A percentile compares a stretch with the other conserved stretches of the same genome.
phyloP scores from a whole-genome alignment of 2,888 invertebrate species.

The Aphidius colemani region DNA sequence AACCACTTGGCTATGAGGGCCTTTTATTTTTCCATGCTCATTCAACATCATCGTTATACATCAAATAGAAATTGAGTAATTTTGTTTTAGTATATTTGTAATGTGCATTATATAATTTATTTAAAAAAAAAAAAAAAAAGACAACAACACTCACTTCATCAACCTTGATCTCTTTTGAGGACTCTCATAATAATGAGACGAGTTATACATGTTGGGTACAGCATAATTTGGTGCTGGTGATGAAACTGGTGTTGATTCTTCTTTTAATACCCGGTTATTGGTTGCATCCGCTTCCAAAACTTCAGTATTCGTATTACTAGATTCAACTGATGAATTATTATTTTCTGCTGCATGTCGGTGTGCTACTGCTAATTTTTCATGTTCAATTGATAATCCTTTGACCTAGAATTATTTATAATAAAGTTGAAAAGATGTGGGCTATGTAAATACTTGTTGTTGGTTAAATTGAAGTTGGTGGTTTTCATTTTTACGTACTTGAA shows the following conservation, averaged over 20 bases:
- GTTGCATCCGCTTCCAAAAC: constrained; percentile 46
- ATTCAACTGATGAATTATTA: constrained; percentile 50
- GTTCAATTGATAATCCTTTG: constrained; percentile 78
- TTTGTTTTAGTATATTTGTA: too few relatives aligned
- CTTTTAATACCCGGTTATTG: constrained; percentile 48
- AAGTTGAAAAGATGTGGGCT: neutral
- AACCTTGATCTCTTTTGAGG: constrained; percentile 56
- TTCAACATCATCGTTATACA: too few relatives aligned
- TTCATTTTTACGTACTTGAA: constrained; percentile 70
- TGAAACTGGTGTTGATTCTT: constrained; percentile 49
- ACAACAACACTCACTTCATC: constrained; percentile 55
- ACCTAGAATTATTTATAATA: constrained; percentile 62
- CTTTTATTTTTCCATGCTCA: too few relatives aligned
- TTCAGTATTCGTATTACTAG: constrained; percentile 55
- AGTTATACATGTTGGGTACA: constrained; percentile 50
- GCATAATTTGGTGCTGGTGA: constrained; percentile 53
- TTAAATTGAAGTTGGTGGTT: neutral
- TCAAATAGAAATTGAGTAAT: too few relatives aligned
- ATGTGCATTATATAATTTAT: too few relatives aligned
- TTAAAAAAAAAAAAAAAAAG: too few relatives aligned
- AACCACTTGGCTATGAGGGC: too few relatives aligned
- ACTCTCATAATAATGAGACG: constrained; percentile 53
- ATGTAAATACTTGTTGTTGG: too few relatives aligned
- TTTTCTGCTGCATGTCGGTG: constrained; percentile 62
- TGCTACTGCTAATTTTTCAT: constrained; percentile 69